Conservation (phyloP, 2,888 invertebrate species). For the Teinopalpus imperialis region DNA sequence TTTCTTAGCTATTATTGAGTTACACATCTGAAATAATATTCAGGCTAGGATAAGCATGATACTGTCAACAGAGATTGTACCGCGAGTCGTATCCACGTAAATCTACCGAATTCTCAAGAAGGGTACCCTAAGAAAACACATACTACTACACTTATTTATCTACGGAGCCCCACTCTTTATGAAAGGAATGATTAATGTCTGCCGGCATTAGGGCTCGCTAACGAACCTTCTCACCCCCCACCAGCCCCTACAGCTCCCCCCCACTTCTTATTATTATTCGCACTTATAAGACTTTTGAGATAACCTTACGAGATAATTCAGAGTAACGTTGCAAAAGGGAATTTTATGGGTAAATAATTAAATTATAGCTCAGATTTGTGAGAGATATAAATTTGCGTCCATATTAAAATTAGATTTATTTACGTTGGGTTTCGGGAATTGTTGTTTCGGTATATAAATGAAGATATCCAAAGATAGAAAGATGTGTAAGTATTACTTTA, state of each 20-base stretch:
- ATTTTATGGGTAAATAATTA: constrained; percentile 26
- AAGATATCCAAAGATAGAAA: no score
- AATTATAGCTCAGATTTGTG: constrained; percentile 14
- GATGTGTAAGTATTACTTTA: no score
- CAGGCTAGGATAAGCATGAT: no score
- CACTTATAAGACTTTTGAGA: constrained; percentile 78
- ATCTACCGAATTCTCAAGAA: constrained; percentile 57
- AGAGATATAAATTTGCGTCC: neutral
- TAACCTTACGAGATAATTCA: constrained; percentile 39
- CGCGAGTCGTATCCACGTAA: constrained; percentile 47
- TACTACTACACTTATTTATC: constrained; percentile 82
- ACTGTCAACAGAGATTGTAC: no score
- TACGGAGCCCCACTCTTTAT: constrained; percentile 79
- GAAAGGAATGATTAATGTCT: constrained; percentile 82
- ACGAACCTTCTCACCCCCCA: constrained; percentile 52
- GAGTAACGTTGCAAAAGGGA: constrained; percentile 12
- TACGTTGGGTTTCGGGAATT: no score
- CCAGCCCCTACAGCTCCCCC: constrained; percentile 39
- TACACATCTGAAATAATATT: no score
- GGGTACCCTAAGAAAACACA: constrained; percentile 81
- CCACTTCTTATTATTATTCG: constrained; percentile 71
- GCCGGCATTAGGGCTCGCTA: constrained; percentile 77
- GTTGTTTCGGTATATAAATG: no score
- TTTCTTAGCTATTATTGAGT: no score
- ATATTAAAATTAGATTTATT: no score